Percentiles rank a stretch among this genome's conserved stretches.
These are phyloP conservation scores for Latrodectus elegans DNA, from an alignment of 2,888 invertebrate species.

Conservation along the genomic window DNA sequence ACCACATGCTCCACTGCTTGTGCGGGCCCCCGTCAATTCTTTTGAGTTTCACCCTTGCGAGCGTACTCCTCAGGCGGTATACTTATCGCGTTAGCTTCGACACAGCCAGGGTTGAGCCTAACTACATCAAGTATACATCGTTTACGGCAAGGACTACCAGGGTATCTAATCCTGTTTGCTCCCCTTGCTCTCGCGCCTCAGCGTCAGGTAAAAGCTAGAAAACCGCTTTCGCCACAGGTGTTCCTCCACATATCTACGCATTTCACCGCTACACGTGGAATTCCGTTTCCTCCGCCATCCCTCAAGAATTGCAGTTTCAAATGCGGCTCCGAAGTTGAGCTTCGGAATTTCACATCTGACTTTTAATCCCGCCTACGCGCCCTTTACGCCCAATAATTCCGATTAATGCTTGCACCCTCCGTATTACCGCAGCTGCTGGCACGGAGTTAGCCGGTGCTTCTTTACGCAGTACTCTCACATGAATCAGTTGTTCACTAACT, in stretches of 20 bases:
- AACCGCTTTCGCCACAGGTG: conserved; percentile 66
- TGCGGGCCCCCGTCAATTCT: not conserved
- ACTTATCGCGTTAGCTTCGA: not conserved
- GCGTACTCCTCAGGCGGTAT: not conserved
- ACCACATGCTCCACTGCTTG: conserved; percentile 3
- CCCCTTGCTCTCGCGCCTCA: not conserved
- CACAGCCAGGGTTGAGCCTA: not conserved
- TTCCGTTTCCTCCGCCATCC: conserved; percentile 71
- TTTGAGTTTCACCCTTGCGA: conserved; percentile 1
- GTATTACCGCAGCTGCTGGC: conserved; percentile 75
- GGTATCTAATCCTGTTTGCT: conserved; percentile 5
- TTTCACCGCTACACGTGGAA: conserved; percentile 73
- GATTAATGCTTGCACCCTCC: conserved; percentile 73
- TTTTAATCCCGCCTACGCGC: conserved; percentile 72
- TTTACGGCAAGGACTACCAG: not conserved
- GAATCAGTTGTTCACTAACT: not conserved
- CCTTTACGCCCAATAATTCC: conserved; percentile 74
- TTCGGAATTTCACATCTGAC: conserved; percentile 72
- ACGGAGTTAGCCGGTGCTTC: conserved; percentile 67
- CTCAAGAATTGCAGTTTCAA: conserved; percentile 72
- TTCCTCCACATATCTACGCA: conserved; percentile 72
- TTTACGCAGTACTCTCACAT: conserved; percentile 71
- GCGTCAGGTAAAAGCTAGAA: not conserved
- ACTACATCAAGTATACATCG: not conserved
- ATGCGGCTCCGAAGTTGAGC: conserved; percentile 72